Base-by-base conservation (phyloP, 1,140 invertebrate species). In the Drosophila athabasca region DNA sequence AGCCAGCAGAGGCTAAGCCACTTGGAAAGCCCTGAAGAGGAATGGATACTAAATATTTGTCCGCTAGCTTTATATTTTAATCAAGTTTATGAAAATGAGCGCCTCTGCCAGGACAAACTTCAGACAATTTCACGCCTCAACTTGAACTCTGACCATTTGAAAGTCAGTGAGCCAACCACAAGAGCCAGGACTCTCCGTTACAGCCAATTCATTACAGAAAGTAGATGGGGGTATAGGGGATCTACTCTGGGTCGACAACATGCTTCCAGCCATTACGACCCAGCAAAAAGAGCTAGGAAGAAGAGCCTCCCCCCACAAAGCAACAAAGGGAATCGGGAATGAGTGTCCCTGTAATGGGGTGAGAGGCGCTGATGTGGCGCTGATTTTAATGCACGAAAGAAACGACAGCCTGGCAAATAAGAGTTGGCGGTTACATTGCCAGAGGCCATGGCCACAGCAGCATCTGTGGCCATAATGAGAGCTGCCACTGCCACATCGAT, bases 371-470 rank as follows among this genome's bases (percentile, higher is more conserved):
- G 57, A 22, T 46, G 29, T 66, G 62, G 62, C 73, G 49, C 49
- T 48, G 74, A 65, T 80, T 87, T 81, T 68, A 84, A 84, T 84
- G 66, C 71, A 62, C 22, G 22, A 62, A 39, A 39, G 48, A 53
- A 64, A 53, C 19, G 82, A 85, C 78, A 82, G 66, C 44, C 24
- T 9, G 46, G 26, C 48, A 78, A 78, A 85, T 87, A 66, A 52
- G 61, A 70, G 65, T 66, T 87, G 82, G 74, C 81, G 65, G 69
- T 54, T 66, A 62, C 62, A 69, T 29, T 41, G 62, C 52, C 62
- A 59, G 55, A 53, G 53, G 59, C 46, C 72, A 59, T 43, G 48
- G 58, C 46, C 72, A 59, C 29, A 50, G 5, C 24, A 26, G 24
- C 57, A 75, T 45, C 57, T 46, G 50, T 58, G 71, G 73, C 57